These are phyloP conservation scores for Embidobia sp. DNA, from an alignment of 2,888 invertebrate genomes.

Conservation along the genomic window DNA sequence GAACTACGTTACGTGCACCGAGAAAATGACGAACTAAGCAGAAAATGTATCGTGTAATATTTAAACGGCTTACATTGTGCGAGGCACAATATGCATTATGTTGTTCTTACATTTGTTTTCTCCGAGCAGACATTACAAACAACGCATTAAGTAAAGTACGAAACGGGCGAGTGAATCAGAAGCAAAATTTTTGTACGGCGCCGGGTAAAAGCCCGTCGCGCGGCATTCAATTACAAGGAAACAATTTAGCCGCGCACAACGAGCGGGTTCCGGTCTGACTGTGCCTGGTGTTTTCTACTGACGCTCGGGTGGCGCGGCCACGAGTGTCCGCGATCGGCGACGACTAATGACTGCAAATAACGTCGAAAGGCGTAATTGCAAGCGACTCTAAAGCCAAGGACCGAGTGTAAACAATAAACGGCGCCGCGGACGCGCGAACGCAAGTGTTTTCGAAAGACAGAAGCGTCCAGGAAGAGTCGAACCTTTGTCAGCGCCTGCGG, in stretches of 20 bases:
- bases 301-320: conserved; percentile 14
- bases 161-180: conserved; percentile 6
- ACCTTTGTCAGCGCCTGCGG: conserved; percentile 70
- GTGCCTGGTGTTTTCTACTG: conserved; percentile 31
- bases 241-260: conserved; percentile 32
- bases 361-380: conserved; percentile 38
- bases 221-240: conserved; percentile 31
- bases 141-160: conserved; percentile 8
- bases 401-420: conserved; percentile 36
- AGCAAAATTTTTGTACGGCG: conserved; percentile 17
- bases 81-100: no score
- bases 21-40: no score
- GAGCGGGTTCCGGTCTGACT: conserved; percentile 31
- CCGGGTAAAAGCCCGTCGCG: conserved; percentile 25
- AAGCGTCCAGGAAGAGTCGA: conserved; percentile 65
- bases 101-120: no score
- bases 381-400: conserved; percentile 27
- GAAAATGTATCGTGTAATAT: no score
- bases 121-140: not conserved
- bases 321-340: conserved; percentile 27
- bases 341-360: conserved; percentile 52
- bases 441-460: conserved; percentile 44
- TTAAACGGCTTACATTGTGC: not conserved
- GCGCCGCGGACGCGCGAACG: conserved; percentile 14
- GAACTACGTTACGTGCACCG: no score